A percentile compares a stretch with the other conserved stretches of the same genome.
Evolutionary conservation across 2,113 vertebrate genomes (phyloP).

Genomic region (Pituophis catenifer): DNA sequence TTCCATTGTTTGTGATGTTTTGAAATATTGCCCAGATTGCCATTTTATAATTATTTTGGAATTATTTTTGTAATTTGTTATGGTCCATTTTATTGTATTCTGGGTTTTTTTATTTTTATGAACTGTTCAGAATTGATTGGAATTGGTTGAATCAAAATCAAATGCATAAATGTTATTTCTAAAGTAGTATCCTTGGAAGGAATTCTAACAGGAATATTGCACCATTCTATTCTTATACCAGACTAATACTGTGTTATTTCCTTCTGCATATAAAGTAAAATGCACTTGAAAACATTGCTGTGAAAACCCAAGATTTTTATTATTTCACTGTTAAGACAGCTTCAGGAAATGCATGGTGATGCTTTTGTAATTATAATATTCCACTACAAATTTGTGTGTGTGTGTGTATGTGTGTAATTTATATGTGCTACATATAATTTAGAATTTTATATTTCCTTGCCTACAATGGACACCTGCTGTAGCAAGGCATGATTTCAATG

Average conservation of each 20-base stretch:
- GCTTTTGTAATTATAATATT: background rate
- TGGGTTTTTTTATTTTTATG: background rate
- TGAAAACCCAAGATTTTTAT: background rate
- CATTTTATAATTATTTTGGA: background rate
- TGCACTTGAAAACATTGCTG: background rate
- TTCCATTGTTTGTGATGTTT: background rate
- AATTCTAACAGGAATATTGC: background rate
- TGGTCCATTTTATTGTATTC: background rate
- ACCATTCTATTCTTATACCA: background rate
- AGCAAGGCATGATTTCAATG: background rate
- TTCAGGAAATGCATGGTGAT: background rate
- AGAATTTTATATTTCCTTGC: background rate
- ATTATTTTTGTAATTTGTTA: background rate
- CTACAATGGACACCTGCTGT: background rate
- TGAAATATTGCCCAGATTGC: background rate
- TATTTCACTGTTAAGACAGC: background rate
- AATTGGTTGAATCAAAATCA: background rate
- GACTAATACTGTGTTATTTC: background rate
- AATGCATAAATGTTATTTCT: background rate
- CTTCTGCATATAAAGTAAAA: background rate
- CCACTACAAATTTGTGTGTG: background rate
- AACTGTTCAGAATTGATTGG: background rate
- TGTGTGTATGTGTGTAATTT: background rate
- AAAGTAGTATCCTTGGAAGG: background rate
- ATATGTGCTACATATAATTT: background rate